Base-by-base conservation (phyloP, 2,888 invertebrate species). In the Perithous albicinctus region DNA sequence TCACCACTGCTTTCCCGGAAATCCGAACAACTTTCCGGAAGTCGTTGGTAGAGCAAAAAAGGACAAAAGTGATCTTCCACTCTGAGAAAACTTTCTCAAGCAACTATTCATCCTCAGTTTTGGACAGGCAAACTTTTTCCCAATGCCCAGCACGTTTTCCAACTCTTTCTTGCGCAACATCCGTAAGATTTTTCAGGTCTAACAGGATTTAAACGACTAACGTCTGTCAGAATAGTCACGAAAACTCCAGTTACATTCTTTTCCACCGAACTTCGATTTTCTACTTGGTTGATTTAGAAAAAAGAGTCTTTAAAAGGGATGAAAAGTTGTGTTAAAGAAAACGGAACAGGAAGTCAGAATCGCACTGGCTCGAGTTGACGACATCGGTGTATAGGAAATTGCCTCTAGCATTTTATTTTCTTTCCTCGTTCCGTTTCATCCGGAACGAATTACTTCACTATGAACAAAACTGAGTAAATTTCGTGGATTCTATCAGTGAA, bases 391-490 rank as follows among this genome's bases (percentile, higher is more conserved):
- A n/a, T 8, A 10, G 6, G n/a, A 8, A 48, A 51, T 41, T 10
- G 51, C 3, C 12, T 46, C 12, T 26, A 7, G 12, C 15, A 20
- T 64, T 1, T 10, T n/a, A 23, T 15, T 78, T 56, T 38, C 32
- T n/a, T 29, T 51, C 54, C 29, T 48, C 32, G 54, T 61, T 78
- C 78, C 78, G 70, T 75, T 61, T 63, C 64, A 59, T 64, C 76
- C 80, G 78, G 66, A 80, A 80, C 73, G 76, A 80, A 84, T 80
- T 56, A 78, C 70, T 78, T 46, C 43, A 70, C 61, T 29, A n/a
- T n/a, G 70, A 74, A 41, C 48, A 69, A 63, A 46, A 32, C 43
- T n/a, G 66, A 54, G 70, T 66, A 74, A 70, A 80, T 80, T 77
- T 77, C 43, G 64, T 48, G 67, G 38, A 12, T 46, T 41, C 38